These are phyloP conservation scores for Bellardia pandia DNA, from an alignment of 2,888 invertebrate species.

Conservation along the genomic window DNA sequence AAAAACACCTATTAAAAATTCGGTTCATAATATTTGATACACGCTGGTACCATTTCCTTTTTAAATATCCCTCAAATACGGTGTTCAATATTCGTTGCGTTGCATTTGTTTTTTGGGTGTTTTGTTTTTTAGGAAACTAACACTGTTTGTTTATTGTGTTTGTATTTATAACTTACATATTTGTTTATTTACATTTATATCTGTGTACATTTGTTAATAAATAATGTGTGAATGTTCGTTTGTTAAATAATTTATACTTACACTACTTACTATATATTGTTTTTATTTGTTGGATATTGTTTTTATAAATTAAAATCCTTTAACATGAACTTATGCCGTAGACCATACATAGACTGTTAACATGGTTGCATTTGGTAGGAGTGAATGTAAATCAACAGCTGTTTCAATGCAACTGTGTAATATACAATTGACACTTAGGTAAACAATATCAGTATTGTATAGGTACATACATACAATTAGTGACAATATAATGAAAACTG, in stretches of 20 bases:
- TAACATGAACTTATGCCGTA: neutral
- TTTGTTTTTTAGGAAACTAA: slow-evolving; percentile 25
- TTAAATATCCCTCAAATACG: slow-evolving; percentile 21
- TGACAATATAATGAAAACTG: neutral
- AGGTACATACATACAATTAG: neutral
- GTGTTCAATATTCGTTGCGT: slow-evolving; percentile 33
- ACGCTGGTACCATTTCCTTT: slow-evolving; percentile 27
- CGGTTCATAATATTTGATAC: slow-evolving; percentile 39
- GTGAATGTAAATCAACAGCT: neutral
- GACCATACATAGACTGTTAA: slow-evolving; percentile 20
- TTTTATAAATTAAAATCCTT: neutral
- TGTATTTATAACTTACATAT: neutral
- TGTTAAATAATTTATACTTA: slow-evolving; percentile 37
- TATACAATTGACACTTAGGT: neutral
- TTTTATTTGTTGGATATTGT: neutral
- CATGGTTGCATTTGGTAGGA: slow-evolving; percentile 33
- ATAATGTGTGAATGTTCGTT: slow-evolving; percentile 11
- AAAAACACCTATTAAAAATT: slow-evolving; percentile 52
- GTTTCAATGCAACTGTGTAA: neutral
- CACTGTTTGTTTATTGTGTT: slow-evolving; percentile 30
- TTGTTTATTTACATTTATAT: neutral
- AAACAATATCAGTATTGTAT: too few species aligned
- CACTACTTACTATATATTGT: neutral
- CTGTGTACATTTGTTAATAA: slow-evolving; percentile 21
- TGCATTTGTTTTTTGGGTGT: slow-evolving; percentile 14